phyloP scores from a whole-genome alignment of 2,797 vertebrate species.

The Myotis daubentonii region DNA sequence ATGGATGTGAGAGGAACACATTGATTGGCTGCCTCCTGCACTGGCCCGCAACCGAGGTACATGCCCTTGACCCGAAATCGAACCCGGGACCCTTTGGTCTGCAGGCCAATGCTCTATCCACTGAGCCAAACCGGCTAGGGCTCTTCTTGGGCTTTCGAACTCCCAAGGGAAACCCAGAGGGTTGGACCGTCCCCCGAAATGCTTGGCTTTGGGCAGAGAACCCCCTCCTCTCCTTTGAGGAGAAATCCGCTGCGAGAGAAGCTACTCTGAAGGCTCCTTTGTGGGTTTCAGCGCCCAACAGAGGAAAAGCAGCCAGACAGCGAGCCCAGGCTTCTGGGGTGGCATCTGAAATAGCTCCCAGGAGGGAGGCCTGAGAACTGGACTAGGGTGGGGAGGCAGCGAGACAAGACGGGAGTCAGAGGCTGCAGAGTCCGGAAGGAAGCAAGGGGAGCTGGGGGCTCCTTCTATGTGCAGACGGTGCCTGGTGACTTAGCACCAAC shows the following conservation, averaged over 20 bases:
- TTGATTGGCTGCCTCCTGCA: no score
- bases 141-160: not conserved
- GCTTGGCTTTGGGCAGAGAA: not conserved
- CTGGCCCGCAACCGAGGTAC: no score
- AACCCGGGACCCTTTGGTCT: no score
- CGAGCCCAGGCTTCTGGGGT: not conserved
- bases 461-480: not conserved
- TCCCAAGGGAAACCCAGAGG: not conserved
- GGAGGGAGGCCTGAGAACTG: not conserved
- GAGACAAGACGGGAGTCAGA: not conserved
- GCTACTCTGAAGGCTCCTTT: no score
- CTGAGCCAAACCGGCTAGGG: no score
- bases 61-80: no score
- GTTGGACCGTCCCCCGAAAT: not conserved
- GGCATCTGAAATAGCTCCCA: not conserved
- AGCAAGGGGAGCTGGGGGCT: rapidly evolving
- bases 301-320: no score
- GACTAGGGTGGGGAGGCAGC: not conserved
- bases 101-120: no score
- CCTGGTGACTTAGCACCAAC: not conserved
- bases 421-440: not conserved
- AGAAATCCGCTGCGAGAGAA: rapidly evolving
- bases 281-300: no score
- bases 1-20: no score
- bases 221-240: not conserved